Percentiles rank a stretch among this genome's conserved stretches.
Evolutionary conservation across 2,113 vertebrate genomes (phyloP).

Genomic region (Sinocyclocheilus grahami): DNA sequence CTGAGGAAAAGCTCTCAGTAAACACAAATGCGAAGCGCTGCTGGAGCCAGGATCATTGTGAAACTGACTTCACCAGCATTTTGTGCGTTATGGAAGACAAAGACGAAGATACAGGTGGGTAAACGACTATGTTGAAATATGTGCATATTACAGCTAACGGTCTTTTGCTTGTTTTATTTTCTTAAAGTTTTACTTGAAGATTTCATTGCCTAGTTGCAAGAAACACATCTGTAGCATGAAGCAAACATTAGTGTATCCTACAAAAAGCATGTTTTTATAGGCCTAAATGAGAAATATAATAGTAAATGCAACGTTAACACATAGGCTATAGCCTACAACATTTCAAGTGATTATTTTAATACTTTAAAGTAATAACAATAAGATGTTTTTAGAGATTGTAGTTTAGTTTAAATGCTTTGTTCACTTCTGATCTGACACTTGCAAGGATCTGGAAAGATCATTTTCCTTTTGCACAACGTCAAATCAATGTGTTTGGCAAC

Average conservation of each 20-base stretch:
- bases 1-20: background rate
- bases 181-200: background rate
- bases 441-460: background rate
- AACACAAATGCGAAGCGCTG: background rate
- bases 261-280: background rate
- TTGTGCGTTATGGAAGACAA: slow-evolving; percentile 57
- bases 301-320: background rate
- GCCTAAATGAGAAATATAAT: too few relatives aligned
- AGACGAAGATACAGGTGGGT: slow-evolving; percentile 58
- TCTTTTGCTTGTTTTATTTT: too few relatives aligned
- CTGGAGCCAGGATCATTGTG: background rate
- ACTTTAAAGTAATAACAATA: background rate
- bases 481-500: background rate
- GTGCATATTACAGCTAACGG: background rate
- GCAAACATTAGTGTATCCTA: background rate
- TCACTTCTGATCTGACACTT: too few relatives aligned
- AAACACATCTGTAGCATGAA: background rate
- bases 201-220: background rate
- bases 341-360: background rate
- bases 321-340: background rate
- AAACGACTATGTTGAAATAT: background rate
- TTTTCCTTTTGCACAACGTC: background rate
- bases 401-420: too few relatives aligned
- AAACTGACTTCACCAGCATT: background rate
- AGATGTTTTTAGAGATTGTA: background rate